Base-by-base conservation (phyloP, 2,113 vertebrate genomes). In the Callocephalon fimbriatum region DNA sequence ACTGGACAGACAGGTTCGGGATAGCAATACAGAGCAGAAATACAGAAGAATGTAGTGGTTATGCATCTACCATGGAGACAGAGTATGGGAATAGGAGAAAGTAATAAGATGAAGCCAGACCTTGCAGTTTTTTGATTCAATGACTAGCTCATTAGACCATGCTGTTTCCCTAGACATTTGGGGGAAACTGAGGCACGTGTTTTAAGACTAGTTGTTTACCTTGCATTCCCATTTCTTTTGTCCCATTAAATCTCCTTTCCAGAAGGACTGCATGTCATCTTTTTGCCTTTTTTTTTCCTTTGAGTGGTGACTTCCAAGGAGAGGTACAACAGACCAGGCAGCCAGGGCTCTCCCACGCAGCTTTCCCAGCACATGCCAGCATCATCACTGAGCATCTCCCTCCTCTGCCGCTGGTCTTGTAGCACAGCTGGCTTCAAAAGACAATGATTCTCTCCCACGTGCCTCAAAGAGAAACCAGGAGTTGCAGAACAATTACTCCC, bases 401-500 rank as follows among this genome's bases (percentile, higher is more conserved):
- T 93, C 54, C 73, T 87, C 76, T 80, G 51, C 50, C 1, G 11
- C 73, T 66, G 73, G 63, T 91, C 80, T 83, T 96, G 91, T 68
- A 91, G 66, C 77, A 65, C 83, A 94, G 91, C 90, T 94, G 82
- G 82, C 79, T 95, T 91, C 87, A 85, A 67, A 91, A 63, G 78
- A 86, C 37, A 71, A 90, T 95, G 47, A 66, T 94, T 17, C 67
- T 94, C 93, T 95, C 95, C 94, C 77, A 96, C 16, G 6, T 93
- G 93, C 88, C 97, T 97, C 97, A 97, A 97, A 97, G 97, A 82
- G 62, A 96, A 92, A 66, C 37, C 90, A 93, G 83, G 86, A 95
- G 67, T 72, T 12, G 1, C 74, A 62, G 93, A 91, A 94, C 77
- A 95, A 96, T 97, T 95, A 95, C 97, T 95, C 96, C 97, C 94